A percentile compares a stretch with the other conserved stretches of the same genome.
Evolutionary conservation across 2,888 invertebrate genomes (phyloP).

Genomic region (Drosophila infuscata): DNA sequence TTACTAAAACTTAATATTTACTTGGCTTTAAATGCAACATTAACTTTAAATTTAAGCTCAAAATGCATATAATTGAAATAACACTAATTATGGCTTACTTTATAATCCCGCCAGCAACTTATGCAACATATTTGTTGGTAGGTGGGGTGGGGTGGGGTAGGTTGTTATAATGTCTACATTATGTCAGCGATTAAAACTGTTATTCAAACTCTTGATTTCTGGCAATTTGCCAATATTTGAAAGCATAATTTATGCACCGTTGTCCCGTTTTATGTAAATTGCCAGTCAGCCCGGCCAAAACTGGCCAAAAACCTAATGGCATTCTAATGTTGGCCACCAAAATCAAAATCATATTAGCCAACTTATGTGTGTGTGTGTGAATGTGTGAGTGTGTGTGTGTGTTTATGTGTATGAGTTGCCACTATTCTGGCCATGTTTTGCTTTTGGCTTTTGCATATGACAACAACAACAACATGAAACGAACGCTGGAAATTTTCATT

Average conservation of each 20-base stretch:
- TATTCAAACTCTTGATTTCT: slow-evolving; percentile 51
- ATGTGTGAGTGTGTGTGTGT: slow-evolving; percentile 8
- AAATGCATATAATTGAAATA: neutral
- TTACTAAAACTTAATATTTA: neutral
- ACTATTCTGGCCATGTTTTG: slow-evolving; percentile 44
- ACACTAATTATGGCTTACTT: neutral
- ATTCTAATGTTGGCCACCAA: slow-evolving; percentile 74
- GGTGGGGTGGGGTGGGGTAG: neutral
- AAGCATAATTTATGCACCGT: slow-evolving; percentile 61
- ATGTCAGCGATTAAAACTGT: slow-evolving; percentile 45
- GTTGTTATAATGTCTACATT: slow-evolving; percentile 8
- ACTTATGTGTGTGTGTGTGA: slow-evolving; percentile 16
- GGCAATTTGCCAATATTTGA: slow-evolving; percentile 59
- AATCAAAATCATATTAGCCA: slow-evolving; percentile 76
- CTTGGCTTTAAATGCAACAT: neutral
- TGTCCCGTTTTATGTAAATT: slow-evolving; percentile 61
- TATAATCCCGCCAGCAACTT: neutral
- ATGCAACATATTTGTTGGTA: neutral
- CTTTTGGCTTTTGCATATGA: slow-evolving; percentile 56
- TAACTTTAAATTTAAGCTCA: neutral
- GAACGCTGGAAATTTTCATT: slow-evolving; percentile 72
- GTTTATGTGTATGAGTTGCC: neutral
- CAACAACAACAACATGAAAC: slow-evolving; percentile 37
- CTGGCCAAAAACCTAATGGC: slow-evolving; percentile 62
- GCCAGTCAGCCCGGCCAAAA: slow-evolving; percentile 43